Evolutionary conservation across 2,113 vertebrate species (phyloP).

Genomic region (Cricetomys ansorgei): DNA sequence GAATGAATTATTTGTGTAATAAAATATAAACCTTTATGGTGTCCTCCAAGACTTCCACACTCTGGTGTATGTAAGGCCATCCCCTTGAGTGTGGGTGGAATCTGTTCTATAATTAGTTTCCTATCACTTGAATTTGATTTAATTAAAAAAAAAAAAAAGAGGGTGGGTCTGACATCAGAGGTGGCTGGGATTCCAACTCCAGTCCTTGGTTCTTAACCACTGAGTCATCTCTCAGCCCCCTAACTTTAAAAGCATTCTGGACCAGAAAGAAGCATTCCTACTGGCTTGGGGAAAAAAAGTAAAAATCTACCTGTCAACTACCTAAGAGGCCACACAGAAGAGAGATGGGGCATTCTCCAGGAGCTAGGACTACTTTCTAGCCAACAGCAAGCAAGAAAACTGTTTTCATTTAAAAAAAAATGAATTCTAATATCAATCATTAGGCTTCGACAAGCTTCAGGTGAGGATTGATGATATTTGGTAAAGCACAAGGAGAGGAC

Average conservation of each 20-base stretch:
- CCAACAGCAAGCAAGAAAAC: not conserved
- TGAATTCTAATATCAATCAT: not conserved
- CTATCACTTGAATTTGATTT: not conserved
- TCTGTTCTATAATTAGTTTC: not conserved
- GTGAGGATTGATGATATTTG: not conserved
- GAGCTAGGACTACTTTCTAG: not conserved
- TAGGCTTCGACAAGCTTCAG: not conserved
- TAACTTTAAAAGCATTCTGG: constrained; percentile 11
- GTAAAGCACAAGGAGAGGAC: not conserved
- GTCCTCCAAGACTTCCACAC: not conserved
- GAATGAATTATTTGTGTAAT: not conserved
- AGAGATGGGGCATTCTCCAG: not conserved
- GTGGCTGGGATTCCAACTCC: not conserved
- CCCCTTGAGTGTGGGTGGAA: not conserved
- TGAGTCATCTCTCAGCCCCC: not conserved
- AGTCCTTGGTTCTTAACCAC: not conserved
- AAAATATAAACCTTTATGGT: not conserved
- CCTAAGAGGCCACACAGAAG: not conserved
- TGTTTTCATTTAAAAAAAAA: not conserved
- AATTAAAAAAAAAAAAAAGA: constrained; percentile 22
- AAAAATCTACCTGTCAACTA: not conserved
- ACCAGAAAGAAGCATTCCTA: not conserved
- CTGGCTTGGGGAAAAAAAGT: not conserved
- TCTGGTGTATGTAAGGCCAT: not conserved
- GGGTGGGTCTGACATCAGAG: not conserved